Evolutionary conservation across 2,797 vertebrate genomes (phyloP).

Genomic region (Mormyrops boulengeri): DNA sequence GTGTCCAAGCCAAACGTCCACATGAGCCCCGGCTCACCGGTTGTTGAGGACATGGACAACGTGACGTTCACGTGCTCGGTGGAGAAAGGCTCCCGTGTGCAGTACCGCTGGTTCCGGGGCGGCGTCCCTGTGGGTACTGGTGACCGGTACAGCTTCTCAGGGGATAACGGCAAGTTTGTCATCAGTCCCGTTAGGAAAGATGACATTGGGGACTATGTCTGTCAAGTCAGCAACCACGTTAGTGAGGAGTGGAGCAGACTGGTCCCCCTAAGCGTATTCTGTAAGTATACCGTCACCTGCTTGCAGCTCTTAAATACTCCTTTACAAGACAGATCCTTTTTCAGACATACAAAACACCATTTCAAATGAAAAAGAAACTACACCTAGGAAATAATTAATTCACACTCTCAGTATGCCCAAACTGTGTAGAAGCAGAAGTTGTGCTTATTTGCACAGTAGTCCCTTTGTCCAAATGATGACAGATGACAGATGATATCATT

Average conservation of each 20-base stretch:
- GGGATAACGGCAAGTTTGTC: constrained; percentile 61
- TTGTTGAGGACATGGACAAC: constrained; percentile 78
- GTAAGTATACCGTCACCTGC: neutral
- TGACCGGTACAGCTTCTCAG: constrained; percentile 64
- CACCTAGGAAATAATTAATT: neutral
- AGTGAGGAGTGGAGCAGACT: constrained; percentile 64
- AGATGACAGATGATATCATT: neutral
- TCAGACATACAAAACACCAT: neutral
- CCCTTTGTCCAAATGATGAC: constrained; percentile 31
- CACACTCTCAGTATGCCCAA: neutral
- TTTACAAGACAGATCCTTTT: neutral
- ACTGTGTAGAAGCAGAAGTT: constrained; percentile 22
- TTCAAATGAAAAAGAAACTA: neutral
- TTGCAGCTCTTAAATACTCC: neutral
- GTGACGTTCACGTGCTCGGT: constrained; percentile 78
- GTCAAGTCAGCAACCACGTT: constrained; percentile 74
- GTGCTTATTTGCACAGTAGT: constrained; percentile 52
- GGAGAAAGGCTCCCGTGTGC: constrained; percentile 68
- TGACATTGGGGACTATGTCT: constrained; percentile 80
- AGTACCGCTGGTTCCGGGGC: constrained; percentile 80
- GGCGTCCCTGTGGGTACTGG: constrained; percentile 46
- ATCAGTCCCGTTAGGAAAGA: constrained; percentile 82
- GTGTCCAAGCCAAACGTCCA: constrained; percentile 67
- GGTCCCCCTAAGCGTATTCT: constrained; percentile 72
- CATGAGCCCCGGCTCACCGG: constrained; percentile 63